These are phyloP conservation scores for Oenanthe oenanthe DNA, from an alignment of 2,113 vertebrate genomes.

Conservation along the genomic window DNA sequence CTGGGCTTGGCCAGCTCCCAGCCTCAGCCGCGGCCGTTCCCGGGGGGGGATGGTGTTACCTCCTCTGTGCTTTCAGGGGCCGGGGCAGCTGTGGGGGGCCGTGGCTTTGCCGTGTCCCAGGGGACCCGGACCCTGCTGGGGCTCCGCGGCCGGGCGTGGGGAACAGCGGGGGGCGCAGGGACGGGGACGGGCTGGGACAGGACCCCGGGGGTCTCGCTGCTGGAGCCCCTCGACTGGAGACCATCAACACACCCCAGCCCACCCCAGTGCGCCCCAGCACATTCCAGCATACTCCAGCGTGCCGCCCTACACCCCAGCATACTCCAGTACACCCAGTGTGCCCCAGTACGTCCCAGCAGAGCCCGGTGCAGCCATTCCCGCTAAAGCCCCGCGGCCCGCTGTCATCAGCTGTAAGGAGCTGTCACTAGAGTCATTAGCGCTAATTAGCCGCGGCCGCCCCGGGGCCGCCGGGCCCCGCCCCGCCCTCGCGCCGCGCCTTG, in stretches of 20 bases:
- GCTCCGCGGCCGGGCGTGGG: background rate
- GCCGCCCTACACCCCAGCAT: no score
- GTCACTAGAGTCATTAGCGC: background rate
- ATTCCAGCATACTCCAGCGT: accelerated
- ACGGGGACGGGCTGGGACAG: no score
- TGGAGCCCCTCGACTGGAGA: background rate
- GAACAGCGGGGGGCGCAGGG: background rate
- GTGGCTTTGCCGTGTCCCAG: background rate
- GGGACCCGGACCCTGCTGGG: background rate
- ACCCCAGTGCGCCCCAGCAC: background rate
- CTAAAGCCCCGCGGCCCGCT: background rate
- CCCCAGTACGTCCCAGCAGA: accelerated
- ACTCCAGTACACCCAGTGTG: accelerated
- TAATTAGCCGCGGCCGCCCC: background rate
- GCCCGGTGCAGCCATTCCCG: background rate
- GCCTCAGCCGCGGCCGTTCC: background rate
- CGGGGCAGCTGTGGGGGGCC: background rate
- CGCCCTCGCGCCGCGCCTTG: background rate
- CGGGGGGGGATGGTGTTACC: background rate
- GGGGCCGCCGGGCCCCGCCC: background rate
- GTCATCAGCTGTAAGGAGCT: background rate
- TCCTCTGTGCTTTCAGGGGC: background rate
- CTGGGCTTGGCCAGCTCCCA: background rate
- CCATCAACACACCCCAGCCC: no score
- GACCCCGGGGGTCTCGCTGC: background rate